These are phyloP conservation scores for Drosophila tanythrix DNA, from an alignment of 2,888 invertebrate species.

Conservation along the genomic window DNA sequence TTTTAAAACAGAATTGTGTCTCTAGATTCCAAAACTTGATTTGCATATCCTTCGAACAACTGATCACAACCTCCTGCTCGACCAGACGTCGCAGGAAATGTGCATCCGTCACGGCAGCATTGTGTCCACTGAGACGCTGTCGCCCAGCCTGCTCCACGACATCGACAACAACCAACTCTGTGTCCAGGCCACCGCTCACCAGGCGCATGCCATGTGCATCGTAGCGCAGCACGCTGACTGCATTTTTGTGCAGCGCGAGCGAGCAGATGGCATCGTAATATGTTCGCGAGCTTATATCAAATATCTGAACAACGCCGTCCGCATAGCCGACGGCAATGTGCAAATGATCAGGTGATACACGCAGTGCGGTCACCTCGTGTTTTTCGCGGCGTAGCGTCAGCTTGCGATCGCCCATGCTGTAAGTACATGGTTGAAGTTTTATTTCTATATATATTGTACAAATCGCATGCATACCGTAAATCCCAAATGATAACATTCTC, in stretches of 20 bases:
- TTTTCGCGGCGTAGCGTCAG: constrained; percentile 92
- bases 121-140: constrained; percentile 95
- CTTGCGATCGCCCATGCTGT: constrained; percentile 87
- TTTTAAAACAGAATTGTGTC: constrained; percentile 96
- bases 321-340: constrained; percentile 96
- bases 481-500: constrained; percentile 98
- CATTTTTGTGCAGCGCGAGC: constrained; percentile 92
- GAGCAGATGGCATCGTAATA: constrained; percentile 87
- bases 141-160: constrained; percentile 95
- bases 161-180: constrained; percentile 97
- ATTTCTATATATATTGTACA: background rate
- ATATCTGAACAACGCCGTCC: constrained; percentile 94
- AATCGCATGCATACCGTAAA: constrained; percentile 88
- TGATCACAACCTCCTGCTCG: constrained; percentile 87
- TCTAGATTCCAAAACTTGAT: constrained; percentile 99
- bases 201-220: constrained; percentile 93
- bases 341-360: constrained; percentile 90
- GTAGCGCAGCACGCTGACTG: constrained; percentile 93
- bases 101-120: constrained; percentile 93
- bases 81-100: constrained; percentile 87
- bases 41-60: constrained; percentile 96
- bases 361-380: constrained; percentile 91
- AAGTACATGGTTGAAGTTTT: background rate
- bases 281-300: constrained; percentile 89
- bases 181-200: constrained; percentile 95